Percentiles rank a stretch among this genome's conserved stretches.
Evolutionary conservation across 2,888 invertebrate species (phyloP).

Genomic region (Rhyacophila evoluta): DNA sequence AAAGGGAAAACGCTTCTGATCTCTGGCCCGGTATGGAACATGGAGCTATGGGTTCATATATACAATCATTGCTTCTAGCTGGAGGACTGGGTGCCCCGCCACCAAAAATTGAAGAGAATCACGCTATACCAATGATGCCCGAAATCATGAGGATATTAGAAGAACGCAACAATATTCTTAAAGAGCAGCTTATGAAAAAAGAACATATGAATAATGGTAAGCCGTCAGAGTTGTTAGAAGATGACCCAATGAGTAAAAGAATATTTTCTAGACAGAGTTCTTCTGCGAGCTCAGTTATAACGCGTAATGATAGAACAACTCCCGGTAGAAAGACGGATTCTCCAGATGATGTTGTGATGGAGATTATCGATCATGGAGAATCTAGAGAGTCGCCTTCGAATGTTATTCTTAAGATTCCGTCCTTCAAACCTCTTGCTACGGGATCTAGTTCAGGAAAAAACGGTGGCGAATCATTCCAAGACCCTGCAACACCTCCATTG

Average conservation of each 20-base stretch:
- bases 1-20: conserved; percentile 57
- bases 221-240: conserved; percentile 49
- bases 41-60: conserved; percentile 68
- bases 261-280: conserved; percentile 62
- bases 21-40: conserved; percentile 66
- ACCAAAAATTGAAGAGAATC: conserved; percentile 62
- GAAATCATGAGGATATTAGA: conserved; percentile 72
- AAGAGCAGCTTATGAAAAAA: conserved; percentile 51
- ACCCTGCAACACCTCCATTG: conserved; percentile 66
- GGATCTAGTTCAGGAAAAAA: conserved; percentile 66
- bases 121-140: conserved; percentile 63
- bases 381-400: conserved; percentile 72
- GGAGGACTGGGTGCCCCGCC: conserved; percentile 57
- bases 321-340: conserved; percentile 62
- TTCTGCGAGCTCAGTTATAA: conserved; percentile 61
- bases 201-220: conserved; percentile 56
- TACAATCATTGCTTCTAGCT: conserved; percentile 67
- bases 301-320: conserved; percentile 57
- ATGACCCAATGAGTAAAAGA: conserved; percentile 56
- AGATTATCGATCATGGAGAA: conserved; percentile 59
- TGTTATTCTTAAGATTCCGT: conserved; percentile 93
- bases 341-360: conserved; percentile 57
- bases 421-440: conserved; percentile 79
- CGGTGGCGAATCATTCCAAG: conserved; percentile 66
- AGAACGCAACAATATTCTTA: conserved; percentile 64